These are phyloP conservation scores for Callorhinus ursinus DNA, from an alignment of 2,113 vertebrate species.

Conservation along the genomic window DNA sequence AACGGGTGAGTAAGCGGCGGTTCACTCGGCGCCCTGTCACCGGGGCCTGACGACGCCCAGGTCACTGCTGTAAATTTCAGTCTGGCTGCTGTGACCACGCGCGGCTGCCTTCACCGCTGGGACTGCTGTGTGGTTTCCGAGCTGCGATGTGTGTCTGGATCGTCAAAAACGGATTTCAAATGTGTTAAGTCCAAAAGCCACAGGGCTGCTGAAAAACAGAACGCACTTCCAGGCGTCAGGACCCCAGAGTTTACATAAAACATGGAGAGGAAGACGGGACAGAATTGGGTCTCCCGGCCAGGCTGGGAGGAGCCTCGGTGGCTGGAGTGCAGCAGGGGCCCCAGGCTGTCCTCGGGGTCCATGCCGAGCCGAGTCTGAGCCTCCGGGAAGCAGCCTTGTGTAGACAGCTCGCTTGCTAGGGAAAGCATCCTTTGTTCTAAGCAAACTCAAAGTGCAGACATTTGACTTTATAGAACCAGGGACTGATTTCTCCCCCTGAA, in stretches of 20 bases:
- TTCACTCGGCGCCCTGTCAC: constrained; percentile 84
- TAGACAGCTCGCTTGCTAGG: rapidly evolving
- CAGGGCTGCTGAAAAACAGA: constrained; percentile 79
- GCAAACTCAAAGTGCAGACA: neutral
- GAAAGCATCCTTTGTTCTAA: neutral
- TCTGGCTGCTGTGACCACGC: constrained; percentile 84
- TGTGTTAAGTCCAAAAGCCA: constrained; percentile 84
- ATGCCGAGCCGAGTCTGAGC: neutral
- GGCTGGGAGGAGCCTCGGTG: neutral
- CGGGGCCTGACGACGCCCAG: constrained; percentile 86
- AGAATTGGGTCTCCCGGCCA: rapidly evolving
- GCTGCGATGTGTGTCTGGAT: constrained; percentile 85
- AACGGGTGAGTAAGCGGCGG: constrained; percentile 88
- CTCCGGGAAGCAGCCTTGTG: neutral
- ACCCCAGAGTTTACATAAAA: constrained; percentile 81
- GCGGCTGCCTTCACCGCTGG: constrained; percentile 76
- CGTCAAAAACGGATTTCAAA: constrained; percentile 83
- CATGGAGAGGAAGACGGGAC: constrained; percentile 61
- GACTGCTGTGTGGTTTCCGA: constrained; percentile 83
- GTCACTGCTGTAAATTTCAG: constrained; percentile 86
- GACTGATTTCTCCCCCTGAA: neutral
- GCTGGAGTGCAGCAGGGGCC: neutral
- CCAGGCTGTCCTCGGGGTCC: neutral
- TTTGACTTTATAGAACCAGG: rapidly evolving
- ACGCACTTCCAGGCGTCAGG: constrained; percentile 79